Evolutionary conservation across 1,140 invertebrate genomes (phyloP).

Genomic region (Arctopsyche grandis): DNA sequence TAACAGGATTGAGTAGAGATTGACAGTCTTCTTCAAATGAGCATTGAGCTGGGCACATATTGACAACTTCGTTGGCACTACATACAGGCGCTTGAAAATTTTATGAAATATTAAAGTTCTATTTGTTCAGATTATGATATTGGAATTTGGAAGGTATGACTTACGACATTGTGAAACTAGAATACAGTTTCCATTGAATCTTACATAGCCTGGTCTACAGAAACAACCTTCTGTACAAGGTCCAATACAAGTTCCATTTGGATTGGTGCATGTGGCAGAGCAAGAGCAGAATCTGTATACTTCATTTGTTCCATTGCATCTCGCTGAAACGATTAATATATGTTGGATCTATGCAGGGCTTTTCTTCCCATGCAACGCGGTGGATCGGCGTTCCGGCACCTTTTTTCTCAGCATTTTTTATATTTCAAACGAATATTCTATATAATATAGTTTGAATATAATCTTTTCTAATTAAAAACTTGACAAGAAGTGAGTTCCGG

Average conservation of each 20-base stretch:
- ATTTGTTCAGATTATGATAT: background rate
- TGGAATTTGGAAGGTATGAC: background rate
- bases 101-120: background rate
- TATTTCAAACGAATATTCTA: too few species aligned
- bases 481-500: too few species aligned
- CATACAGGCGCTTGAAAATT: background rate
- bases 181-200: background rate
- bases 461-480: too few species aligned
- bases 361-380: too few species aligned
- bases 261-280: background rate
- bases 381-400: too few species aligned
- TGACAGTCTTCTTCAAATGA: constrained; percentile 20
- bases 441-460: too few species aligned
- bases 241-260: background rate
- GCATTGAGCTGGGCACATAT: constrained; percentile 12
- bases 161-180: background rate
- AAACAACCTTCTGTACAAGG: constrained; percentile 2
- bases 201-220: constrained; percentile 19
- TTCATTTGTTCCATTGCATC: constrained; percentile 21
- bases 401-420: too few species aligned
- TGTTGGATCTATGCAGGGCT: too few species aligned
- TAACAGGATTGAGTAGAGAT: background rate
- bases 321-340: constrained; percentile 1
- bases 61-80: background rate
- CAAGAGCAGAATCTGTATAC: constrained; percentile 10